Base-by-base conservation (phyloP, 2,113 vertebrate genomes). In the Scatophagus argus region DNA sequence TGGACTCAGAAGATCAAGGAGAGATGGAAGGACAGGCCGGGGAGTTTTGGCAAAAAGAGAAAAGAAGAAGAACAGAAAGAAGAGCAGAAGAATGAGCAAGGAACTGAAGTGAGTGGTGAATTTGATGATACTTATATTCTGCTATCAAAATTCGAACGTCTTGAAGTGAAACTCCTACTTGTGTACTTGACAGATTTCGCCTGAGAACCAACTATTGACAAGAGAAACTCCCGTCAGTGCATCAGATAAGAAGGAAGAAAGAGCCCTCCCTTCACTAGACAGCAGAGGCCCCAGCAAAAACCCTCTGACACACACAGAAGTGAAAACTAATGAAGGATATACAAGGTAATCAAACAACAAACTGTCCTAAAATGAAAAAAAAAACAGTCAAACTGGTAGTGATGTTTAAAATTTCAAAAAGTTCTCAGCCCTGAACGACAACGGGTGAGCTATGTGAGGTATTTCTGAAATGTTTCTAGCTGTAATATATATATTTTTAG, bases 1-100 rank as follows among this genome's bases (percentile, higher is more conserved):
- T 94, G 94, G 93, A 93, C 93, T 5, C 88, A 92, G 83, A 94
- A 70, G 69, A 85, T 94, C 43, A 94, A 92, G 80, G 93, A 93
- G 43, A 87, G 74, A 47, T 94, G 92, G 93, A 90, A 52, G 51
- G 89, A 93, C 23, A 94, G 86, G 60, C 62, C 77, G 4, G 77
- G 68, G 19, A 85, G 23, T 44, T 62, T 69, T 31, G 36, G 52
- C 23, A 92, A 89, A 78, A 93, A 77, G 41, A 59, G 13, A 34
- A 85, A 78, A 74, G 82, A 73, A 19, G 75, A 75, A 4, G 74
- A 44, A 78, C 23, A 23, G 14, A 67, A 17, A 49, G 77, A 29
- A n/a, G 39, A 65, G 1, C 49, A 52, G 23, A 79, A 58, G 49
- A 78, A 8, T 21, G 63, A n/a, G 36, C 69, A 77, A 12, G 43